Percentiles rank a stretch among this genome's conserved stretches.
phyloP scores from a whole-genome alignment of 2,888 invertebrate species.

The Hipparchia sbordonii region DNA sequence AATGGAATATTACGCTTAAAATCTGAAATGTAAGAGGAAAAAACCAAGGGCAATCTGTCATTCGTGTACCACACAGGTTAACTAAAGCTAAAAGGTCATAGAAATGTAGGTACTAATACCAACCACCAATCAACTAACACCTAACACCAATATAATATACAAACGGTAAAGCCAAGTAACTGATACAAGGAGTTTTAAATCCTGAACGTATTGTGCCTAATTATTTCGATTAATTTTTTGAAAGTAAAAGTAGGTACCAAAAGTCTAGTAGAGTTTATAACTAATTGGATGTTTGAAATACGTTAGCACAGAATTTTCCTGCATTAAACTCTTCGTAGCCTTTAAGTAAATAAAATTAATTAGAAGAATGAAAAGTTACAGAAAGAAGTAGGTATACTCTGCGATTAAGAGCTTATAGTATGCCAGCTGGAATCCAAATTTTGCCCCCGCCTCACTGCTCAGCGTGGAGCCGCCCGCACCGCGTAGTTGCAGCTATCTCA shows the following conservation, averaged over 20 bases:
- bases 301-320: neutral
- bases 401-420: no score
- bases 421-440: no score
- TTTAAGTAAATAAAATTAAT: neutral
- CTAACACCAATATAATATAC: neutral
- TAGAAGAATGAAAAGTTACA: neutral
- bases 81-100: neutral
- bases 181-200: neutral
- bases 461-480: no score
- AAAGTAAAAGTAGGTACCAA: neutral
- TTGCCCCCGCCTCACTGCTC: no score
- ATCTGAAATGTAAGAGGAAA: neutral
- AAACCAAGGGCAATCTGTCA: slow-evolving; percentile 7
- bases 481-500: no score
- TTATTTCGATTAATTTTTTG: neutral
- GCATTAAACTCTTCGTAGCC: no score
- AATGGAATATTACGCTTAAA: slow-evolving; percentile 8
- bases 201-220: neutral
- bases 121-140: no score
- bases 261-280: neutral
- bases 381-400: neutral
- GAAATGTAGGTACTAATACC: no score
- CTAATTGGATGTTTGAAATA: neutral
- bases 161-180: neutral
- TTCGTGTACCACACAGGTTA: slow-evolving; percentile 8